Conservation (phyloP, 2,797 vertebrate genomes). For the Coreius guichenoti region DNA sequence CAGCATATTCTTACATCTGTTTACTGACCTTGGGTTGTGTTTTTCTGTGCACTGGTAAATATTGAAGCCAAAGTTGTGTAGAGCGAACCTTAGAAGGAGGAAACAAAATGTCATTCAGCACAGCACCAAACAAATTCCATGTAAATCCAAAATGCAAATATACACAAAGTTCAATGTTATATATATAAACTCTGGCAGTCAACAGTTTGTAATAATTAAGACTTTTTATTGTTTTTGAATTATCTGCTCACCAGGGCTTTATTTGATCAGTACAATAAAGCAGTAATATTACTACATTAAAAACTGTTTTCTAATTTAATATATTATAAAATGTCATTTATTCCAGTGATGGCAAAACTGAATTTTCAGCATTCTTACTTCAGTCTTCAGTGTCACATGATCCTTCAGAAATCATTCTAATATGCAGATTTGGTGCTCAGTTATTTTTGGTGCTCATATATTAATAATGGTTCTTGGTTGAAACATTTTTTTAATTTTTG, state of each 20-base stretch:
- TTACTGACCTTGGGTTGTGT: constrained; percentile 10
- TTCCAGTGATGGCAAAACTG: background rate
- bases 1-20: background rate
- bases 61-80: background rate
- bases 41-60: background rate
- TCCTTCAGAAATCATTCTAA: no score
- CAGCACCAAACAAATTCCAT: background rate
- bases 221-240: background rate
- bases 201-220: no score
- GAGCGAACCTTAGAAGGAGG: constrained; percentile 11
- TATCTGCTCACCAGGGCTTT: background rate
- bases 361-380: background rate
- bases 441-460: no score
- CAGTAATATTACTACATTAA: no score
- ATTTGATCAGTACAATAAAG: background rate
- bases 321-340: background rate
- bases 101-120: background rate
- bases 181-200: no score
- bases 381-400: no score
- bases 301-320: no score
- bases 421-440: no score
- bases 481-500: no score
- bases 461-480: no score
- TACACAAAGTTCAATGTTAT: background rate
- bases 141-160: background rate